Evolutionary conservation across 2,797 vertebrate species (phyloP), one percentile per base, ranked within the genome.

Genomic region (Meriones psammophilus): DNA sequence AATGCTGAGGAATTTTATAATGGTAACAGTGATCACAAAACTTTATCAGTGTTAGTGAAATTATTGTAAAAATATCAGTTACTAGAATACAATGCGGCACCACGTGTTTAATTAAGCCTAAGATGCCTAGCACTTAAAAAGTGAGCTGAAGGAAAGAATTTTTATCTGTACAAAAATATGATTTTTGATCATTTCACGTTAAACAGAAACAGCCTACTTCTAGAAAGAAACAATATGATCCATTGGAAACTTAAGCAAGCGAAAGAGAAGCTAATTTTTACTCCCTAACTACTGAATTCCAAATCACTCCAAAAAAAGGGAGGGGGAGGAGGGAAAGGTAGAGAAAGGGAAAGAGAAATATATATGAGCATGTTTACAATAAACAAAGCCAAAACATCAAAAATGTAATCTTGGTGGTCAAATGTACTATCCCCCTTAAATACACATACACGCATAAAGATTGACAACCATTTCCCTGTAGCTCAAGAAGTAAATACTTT

Each of bases 1-100:
- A 89, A 90, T 33, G 12, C 17, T 93, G 1, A 5, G 62, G n/a
- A 54, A 78, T 89, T 83, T 95, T 94, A 33, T 93, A 95, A 60
- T 6, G 62, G 26, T n/a, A 89, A 95, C 69, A 93, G 42, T 42
- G 6, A 7, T 30, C 64, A 54, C 50, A 74, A 93, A 79, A 50
- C 10, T 69, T n/a, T 39, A 86, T 69, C 66, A 74, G 80, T 68
- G 42, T 8, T 74, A 87, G 62, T 58, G 68, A 91, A 96, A 91
- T 93, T 95, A 69, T 76, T 86, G 64, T 73, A 56, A 92, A 54
- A 33, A 18, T 74, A 8, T 18, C 13, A 56, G 62, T 12, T 33
- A 68, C 10, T 89, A 54, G 13, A n/a, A 39, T 64, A 80, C 87
- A 74, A 73, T 54, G 1, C 22, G 50, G 5, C 5, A 15, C 15